These are phyloP conservation scores for Ochropleura plecta DNA, from an alignment of 2,888 invertebrate genomes.

Conservation along the genomic window DNA sequence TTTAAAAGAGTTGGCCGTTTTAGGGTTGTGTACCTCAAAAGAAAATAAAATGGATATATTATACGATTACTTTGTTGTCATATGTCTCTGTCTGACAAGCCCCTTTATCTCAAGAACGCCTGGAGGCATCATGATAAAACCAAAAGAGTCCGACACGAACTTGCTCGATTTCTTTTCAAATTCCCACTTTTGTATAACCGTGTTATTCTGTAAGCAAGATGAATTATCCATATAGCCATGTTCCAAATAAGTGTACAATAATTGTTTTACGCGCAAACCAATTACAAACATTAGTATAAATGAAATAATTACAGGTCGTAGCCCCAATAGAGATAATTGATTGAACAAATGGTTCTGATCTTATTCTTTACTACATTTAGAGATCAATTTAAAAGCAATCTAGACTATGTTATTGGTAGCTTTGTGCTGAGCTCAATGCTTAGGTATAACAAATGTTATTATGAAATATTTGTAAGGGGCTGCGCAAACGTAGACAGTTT, in stretches of 20 bases:
- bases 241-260: slow-evolving; percentile 9
- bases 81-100: no score
- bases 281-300: slow-evolving; percentile 38
- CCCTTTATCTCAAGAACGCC: no score
- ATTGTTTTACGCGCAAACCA: slow-evolving; percentile 24
- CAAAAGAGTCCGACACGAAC: no score
- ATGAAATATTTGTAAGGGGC: neutral
- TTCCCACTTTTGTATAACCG: no score
- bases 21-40: no score
- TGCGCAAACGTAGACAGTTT: no score
- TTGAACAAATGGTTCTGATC: slow-evolving; percentile 29
- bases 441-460: neutral
- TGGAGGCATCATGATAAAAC: no score
- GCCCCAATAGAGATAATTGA: slow-evolving; percentile 18
- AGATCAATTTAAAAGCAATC: neutral
- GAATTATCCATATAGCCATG: neutral
- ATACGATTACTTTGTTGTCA: no score
- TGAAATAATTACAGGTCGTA: slow-evolving; percentile 47
- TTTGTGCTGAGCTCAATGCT: neutral
- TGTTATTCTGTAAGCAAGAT: neutral
- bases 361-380: slow-evolving; percentile 16
- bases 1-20: no score
- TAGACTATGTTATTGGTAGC: neutral
- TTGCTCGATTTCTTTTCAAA: no score
- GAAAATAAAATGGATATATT: no score